Conservation (phyloP, 2,797 vertebrate genomes). For the Oryzias dopingdopingensis region DNA sequence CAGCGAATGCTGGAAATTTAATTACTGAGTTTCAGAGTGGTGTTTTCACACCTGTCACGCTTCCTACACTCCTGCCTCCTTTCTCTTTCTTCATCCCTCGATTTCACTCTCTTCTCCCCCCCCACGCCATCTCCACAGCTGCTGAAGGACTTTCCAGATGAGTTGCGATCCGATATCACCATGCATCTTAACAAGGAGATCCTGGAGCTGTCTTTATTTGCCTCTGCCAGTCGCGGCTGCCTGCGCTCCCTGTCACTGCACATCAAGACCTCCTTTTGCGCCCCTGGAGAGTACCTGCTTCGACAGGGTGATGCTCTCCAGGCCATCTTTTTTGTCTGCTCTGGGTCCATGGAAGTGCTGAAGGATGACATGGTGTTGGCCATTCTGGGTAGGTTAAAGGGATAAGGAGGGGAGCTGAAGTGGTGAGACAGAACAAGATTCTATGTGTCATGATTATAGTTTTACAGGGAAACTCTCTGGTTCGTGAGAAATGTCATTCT, state of each 20-base stretch:
- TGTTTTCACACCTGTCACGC: constrained; percentile 31
- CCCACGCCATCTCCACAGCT: constrained; percentile 75
- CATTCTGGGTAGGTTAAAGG: constrained; percentile 87
- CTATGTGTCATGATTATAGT: constrained; percentile 19
- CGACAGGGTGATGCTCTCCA: constrained; percentile 95
- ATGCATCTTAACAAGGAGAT: constrained; percentile 99
- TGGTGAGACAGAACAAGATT: not conserved
- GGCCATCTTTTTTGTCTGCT: constrained; percentile 97
- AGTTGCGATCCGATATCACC: constrained; percentile 96
- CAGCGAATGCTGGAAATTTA: constrained; percentile 15
- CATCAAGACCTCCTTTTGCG: constrained; percentile 98
- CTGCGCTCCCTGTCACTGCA: constrained; percentile 95
- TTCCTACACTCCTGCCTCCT: constrained; percentile 12
- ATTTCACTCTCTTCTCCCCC: not conserved
- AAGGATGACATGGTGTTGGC: constrained; percentile 95
- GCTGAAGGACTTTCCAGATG: constrained; percentile 95
- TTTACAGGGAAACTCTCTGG: constrained; percentile 20
- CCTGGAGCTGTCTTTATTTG: constrained; percentile 92
- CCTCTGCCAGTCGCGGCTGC: constrained; percentile 93
- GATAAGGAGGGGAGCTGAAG: not conserved
- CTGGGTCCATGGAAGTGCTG: constrained; percentile 97
- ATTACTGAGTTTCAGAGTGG: constrained; percentile 26
- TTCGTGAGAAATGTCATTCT: constrained; percentile 21
- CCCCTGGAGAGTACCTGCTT: constrained; percentile 94
- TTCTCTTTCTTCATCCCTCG: constrained; percentile 1